Base-by-base conservation (phyloP, 2,113 vertebrate genomes). In the Lasiurus cinereus region DNA sequence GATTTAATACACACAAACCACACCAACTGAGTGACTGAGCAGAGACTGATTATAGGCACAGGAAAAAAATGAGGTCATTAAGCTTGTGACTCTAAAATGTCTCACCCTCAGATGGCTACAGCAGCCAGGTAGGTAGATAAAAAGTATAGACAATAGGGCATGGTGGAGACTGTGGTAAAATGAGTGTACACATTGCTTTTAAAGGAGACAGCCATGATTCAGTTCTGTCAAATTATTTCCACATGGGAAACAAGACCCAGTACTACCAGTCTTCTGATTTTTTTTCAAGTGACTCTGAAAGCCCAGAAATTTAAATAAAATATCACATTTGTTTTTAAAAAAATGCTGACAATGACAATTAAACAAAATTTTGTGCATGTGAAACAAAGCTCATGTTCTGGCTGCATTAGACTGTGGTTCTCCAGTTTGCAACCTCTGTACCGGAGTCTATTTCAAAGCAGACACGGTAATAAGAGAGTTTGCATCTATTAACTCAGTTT, bases 401-500 rank as follows among this genome's bases (percentile, higher is more conserved):
- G 72, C 36, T 2, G 0, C n/a, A 19, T 27, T 12, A 2, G 54
- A 7, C 39, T 36, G 22, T 36, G 22, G 22, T 18, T 64, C 79
- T n/a, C 70, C 13, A 24, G 12, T 56, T 16, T 77, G 54, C 36
- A 31, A 77, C 19, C 21, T 18, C 29, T 52, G 16, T 6, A 31
- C 31, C 59, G 43, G 33, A 95, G 78, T 19, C 85, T 93, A 10
- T n/a, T 82, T 39, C 93, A 88, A 98, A 97, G 96, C 33, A 96
- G 9, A 82, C 93, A 80, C 2, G 62, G 94, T 2, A 97, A 96
- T 96, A 93, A 85, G 95, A 94, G 64, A 96, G 93, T 92, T 97
- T 97, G 97, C 96, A 95, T 96, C 98, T 98, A 98, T 97, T 97
- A 96, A 97, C 91, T 98, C 94, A 95, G 97, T 91, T 98, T 96